Base-by-base conservation (phyloP, 2,797 vertebrate genomes). In the Menidia menidia region DNA sequence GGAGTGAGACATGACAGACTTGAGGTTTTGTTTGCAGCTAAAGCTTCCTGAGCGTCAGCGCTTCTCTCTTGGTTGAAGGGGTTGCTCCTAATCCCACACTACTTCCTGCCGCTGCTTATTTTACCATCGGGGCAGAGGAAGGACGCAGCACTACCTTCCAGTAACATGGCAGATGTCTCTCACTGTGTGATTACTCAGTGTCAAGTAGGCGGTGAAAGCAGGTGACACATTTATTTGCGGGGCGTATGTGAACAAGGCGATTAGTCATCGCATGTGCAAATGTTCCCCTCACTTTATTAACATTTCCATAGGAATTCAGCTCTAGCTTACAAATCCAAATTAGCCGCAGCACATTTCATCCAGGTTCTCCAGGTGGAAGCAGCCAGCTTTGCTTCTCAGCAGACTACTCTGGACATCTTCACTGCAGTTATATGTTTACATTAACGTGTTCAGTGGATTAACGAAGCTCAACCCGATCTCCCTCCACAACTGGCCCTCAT, bases 201-300 rank as follows among this genome's bases (percentile, higher is more conserved):
- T 82, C 76, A 87, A 78, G 90, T 93, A 70, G 90, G 91, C 83
- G 89, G 86, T 82, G 79, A 84, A 78, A 91, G 82, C 83, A 87
- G 87, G 84, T 80, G 87, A 88, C 86, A 84, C 77, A 68, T 91
- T 91, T 91, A 87, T 89, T 86, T 85, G 89, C 45, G 66, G 78
- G 84, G 78, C 54, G 45, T 79, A 75, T 42, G 78, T 53, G 41
- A 79, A 68, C 58, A 78, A 58, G 65, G 74, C 81, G 51, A 86
- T 93, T 92, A 92, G 86, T 93, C 91, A 93, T 85, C 62, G 39
- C 83, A 81, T 78, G 83, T 68, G 76, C 78, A 89, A 87, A 85
- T 83, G 78, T 86, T 85, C 76, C 76, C 60, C 58, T 68, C 50
- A 64, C 56, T 75, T 78, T 59, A 48, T 60, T 83, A 71, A 64